These are phyloP conservation scores for Apistogramma diplotaenia DNA, from an alignment of 2,113 vertebrate genomes.

Conservation along the genomic window DNA sequence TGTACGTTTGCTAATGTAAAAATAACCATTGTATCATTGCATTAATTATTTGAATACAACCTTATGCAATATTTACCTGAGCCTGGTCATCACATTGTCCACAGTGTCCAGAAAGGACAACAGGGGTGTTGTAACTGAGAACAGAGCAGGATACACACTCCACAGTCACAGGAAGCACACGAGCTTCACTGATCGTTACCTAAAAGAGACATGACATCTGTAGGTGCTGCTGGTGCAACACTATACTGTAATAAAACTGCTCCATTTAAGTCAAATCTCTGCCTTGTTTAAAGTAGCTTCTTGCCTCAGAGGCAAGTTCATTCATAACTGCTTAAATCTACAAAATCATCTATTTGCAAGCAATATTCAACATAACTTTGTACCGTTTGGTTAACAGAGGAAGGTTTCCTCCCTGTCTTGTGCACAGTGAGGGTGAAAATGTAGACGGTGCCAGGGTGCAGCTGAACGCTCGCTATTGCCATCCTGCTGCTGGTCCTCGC, in stretches of 20 bases:
- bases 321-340: neutral
- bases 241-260: neutral
- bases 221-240: neutral
- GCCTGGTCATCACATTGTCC: conserved; percentile 51
- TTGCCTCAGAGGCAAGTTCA: neutral
- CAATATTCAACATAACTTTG: neutral
- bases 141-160: conserved; percentile 73
- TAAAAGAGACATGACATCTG: conserved; percentile 28
- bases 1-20: neutral
- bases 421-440: conserved; percentile 72
- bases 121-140: conserved; percentile 23
- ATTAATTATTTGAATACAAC: neutral
- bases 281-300: neutral
- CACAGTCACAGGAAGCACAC: conserved; percentile 66
- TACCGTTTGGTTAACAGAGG: conserved; percentile 66
- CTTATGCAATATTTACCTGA: conserved; percentile 48
- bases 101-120: conserved; percentile 71
- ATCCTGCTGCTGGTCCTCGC: conserved; percentile 40
- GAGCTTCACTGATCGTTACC: conserved; percentile 63
- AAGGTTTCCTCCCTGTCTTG: conserved; percentile 62
- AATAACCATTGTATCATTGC: neutral
- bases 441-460: conserved; percentile 53
- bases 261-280: no score
- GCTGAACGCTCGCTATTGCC: conserved; percentile 38
- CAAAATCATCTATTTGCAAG: neutral